Percentiles rank a stretch among this genome's conserved stretches.
Evolutionary conservation across 2,797 vertebrate species (phyloP).

Genomic region (Platalea minor): DNA sequence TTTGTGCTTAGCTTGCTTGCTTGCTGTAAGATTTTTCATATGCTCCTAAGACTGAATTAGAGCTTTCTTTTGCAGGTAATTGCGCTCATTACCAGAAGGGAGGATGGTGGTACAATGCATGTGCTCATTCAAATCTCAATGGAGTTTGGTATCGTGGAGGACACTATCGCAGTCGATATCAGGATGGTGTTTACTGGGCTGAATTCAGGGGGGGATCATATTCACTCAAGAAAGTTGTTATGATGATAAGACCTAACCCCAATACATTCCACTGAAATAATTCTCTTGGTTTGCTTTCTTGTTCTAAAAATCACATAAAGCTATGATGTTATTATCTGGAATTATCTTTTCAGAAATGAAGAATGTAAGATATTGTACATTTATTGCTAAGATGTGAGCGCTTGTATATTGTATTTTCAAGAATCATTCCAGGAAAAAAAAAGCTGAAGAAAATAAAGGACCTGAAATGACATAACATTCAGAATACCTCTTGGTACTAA

Average conservation of each 20-base stretch:
- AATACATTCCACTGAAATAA: slow-evolving; percentile 91
- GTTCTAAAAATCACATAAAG: background rate
- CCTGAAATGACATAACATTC: background rate
- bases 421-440: slow-evolving; percentile 8
- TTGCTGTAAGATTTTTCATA: background rate
- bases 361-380: slow-evolving; percentile 66
- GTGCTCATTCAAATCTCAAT: slow-evolving; percentile 96
- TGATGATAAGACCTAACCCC: slow-evolving; percentile 97
- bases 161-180: slow-evolving; percentile 96
- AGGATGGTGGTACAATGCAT: slow-evolving; percentile 99
- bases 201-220: slow-evolving; percentile 98
- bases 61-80: slow-evolving; percentile 81
- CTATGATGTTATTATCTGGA: background rate
- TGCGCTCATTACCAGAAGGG: slow-evolving; percentile 99
- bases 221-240: slow-evolving; percentile 89
- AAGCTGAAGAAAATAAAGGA: background rate
- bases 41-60: background rate
- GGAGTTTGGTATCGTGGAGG: slow-evolving; percentile 98
- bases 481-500: background rate
- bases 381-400: slow-evolving; percentile 8
- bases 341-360: slow-evolving; percentile 17
- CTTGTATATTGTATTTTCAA: slow-evolving; percentile 46
- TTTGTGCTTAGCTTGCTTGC: background rate
- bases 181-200: slow-evolving; percentile 98
- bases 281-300: background rate